Percentiles rank a stretch among this genome's conserved stretches.
Conservation (phyloP, 2,797 vertebrate genomes). For the Falco biarmicus region DNA sequence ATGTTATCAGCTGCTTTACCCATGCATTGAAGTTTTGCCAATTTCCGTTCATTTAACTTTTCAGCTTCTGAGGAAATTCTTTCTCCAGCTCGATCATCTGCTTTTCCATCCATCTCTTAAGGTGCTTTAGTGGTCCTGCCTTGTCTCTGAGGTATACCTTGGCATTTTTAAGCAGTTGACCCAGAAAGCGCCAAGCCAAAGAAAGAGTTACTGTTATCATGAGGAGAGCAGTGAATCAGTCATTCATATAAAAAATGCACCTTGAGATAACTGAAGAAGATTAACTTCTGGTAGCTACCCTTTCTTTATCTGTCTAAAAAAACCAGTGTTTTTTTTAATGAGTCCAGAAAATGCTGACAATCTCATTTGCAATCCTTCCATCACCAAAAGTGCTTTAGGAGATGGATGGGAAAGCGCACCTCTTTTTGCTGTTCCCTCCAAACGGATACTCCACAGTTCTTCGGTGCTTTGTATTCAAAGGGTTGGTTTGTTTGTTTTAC, state of each 20-base stretch:
- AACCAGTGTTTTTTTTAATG: not conserved
- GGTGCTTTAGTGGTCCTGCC: not conserved
- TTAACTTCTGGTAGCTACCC: not conserved
- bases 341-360: not conserved
- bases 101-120: not conserved
- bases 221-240: not conserved
- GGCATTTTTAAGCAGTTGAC: not conserved
- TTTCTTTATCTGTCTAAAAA: not conserved
- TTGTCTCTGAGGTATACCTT: not conserved
- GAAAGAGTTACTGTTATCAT: not conserved
- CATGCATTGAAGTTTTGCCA: not conserved
- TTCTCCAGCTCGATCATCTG: not conserved
- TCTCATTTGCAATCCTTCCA: not conserved
- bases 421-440: not conserved
- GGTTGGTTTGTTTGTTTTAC: not conserved
- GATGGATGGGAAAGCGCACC: fast-evolving
- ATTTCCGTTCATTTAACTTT: not conserved
- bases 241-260: not conserved
- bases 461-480: not conserved
- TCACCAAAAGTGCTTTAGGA: not conserved
- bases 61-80: not conserved
- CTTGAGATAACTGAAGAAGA: not conserved
- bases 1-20: not conserved
- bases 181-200: not conserved
- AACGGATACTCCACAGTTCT: not conserved